Evolutionary conservation across 1,140 invertebrate species (phyloP).

Genomic region (Drosophila truncata): DNA sequence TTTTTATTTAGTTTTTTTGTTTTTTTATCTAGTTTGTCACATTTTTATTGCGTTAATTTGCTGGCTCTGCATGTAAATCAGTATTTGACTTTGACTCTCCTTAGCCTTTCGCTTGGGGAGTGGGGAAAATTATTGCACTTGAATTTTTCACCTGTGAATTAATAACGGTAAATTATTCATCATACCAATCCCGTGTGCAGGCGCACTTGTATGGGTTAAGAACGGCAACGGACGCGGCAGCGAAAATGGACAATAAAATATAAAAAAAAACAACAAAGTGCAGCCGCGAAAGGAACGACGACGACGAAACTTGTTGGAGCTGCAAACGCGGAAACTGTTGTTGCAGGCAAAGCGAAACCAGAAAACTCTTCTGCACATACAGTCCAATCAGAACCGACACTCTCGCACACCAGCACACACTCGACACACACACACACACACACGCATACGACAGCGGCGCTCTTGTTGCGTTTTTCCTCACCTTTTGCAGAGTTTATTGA

Average conservation of each 20-base stretch:
- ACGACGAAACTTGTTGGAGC: conserved; percentile 65
- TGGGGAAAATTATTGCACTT: conserved; percentile 65
- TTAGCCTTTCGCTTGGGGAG: not conserved
- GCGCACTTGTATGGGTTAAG: conserved; percentile 36
- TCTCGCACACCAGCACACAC: conserved; percentile 1
- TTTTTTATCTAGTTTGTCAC: conserved; percentile 22
- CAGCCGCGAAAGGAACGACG: conserved; percentile 58
- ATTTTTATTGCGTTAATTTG: conserved; percentile 14
- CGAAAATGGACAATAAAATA: conserved; percentile 76
- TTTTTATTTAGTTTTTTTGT: too few relatives aligned
- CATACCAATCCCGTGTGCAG: conserved; percentile 12
- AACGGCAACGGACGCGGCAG: conserved; percentile 56
- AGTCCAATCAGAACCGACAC: conserved; percentile 68
- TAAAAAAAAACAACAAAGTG: conserved; percentile 70
- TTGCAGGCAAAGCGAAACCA: conserved; percentile 59
- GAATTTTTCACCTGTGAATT: conserved; percentile 72
- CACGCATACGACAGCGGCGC: conserved; percentile 55
- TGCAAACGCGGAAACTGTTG: conserved; percentile 75
- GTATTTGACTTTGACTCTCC: conserved; percentile 13
- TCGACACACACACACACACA: conserved; percentile 22
- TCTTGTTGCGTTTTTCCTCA: conserved; percentile 82
- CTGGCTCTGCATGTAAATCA: not conserved
- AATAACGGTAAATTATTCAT: conserved; percentile 78
- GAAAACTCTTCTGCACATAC: conserved; percentile 63
- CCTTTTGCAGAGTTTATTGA: conserved; percentile 83